Evolutionary conservation across 2,888 invertebrate genomes (phyloP).

Genomic region (Aproaerema taeniolella): DNA sequence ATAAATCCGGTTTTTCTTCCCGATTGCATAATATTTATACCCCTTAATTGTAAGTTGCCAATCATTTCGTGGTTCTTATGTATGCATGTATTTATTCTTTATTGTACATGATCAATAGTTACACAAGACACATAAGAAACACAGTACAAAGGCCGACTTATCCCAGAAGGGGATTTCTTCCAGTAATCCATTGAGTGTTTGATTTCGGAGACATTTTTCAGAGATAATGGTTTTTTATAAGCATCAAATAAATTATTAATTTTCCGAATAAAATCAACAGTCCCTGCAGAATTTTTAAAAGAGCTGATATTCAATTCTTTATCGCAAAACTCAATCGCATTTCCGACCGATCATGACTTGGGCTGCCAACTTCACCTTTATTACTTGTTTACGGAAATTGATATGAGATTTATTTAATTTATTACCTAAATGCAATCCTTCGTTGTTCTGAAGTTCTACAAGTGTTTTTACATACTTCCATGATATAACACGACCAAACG

Average conservation of each 20-base stretch:
- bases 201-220: neutral
- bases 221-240: neutral
- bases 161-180: no score
- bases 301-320: conserved; percentile 6
- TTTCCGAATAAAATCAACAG: conserved; percentile 15
- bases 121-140: no score
- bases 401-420: neutral
- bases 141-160: no score
- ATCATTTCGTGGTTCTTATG: neutral
- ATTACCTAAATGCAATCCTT: neutral
- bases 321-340: conserved; percentile 14
- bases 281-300: conserved; percentile 11
- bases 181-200: no score
- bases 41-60: neutral
- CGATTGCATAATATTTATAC: neutral
- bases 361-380: conserved; percentile 1
- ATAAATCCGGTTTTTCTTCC: neutral
- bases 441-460: neutral
- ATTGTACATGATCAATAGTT: no score
- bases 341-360: conserved; percentile 16
- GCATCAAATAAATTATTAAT: conserved; percentile 19
- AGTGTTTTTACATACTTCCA: neutral
- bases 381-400: neutral
- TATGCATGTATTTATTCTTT: no score
- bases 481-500: no score